Evolutionary conservation across 2,113 vertebrate species (phyloP).

Genomic region (Tretioscincus oriximinensis): DNA sequence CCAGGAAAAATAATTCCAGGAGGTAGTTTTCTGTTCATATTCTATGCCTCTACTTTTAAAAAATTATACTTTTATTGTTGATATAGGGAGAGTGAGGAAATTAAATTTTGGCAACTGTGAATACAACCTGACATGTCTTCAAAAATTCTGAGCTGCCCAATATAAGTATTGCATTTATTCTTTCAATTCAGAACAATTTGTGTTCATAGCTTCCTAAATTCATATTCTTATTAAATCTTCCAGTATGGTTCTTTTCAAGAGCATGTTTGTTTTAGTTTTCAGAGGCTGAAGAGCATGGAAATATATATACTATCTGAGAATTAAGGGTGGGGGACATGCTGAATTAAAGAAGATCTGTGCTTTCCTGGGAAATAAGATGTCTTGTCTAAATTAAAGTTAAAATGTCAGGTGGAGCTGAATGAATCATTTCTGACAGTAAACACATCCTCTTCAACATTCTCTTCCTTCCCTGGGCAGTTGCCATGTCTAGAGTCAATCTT

Average conservation of each 20-base stretch:
- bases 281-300: background rate
- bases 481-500: slow-evolving; percentile 40
- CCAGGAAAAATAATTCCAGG: background rate
- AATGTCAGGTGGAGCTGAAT: slow-evolving; percentile 13
- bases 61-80: background rate
- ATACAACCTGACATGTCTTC: background rate
- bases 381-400: slow-evolving; percentile 20
- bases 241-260: background rate
- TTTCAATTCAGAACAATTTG: background rate
- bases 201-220: background rate
- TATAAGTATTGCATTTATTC: slow-evolving; percentile 2
- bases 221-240: background rate
- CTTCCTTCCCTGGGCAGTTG: slow-evolving; percentile 17
- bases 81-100: background rate
- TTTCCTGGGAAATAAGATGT: slow-evolving; percentile 13
- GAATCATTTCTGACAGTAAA: slow-evolving; percentile 27
- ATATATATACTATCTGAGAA: background rate
- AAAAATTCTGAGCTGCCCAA: background rate
- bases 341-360: slow-evolving; percentile 7
- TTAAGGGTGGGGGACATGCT: background rate
- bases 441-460: slow-evolving; percentile 17
- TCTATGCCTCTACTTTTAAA: background rate
- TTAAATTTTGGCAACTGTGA: background rate
- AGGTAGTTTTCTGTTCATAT: background rate
- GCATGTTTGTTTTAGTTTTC: background rate